Base-by-base conservation (phyloP, 2,113 vertebrate species). In the Deroptyus accipitrinus region DNA sequence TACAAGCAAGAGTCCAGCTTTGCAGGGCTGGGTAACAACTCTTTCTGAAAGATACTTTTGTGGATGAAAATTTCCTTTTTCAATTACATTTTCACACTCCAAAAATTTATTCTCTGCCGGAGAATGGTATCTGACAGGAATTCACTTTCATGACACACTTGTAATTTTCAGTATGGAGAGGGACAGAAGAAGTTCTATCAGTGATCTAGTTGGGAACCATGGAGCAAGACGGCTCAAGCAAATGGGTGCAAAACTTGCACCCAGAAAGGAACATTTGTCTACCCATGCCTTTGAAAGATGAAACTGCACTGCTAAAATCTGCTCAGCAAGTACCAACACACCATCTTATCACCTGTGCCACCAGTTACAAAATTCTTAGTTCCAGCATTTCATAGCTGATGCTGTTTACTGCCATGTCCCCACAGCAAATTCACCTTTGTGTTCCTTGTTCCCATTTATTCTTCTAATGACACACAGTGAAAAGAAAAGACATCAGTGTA, bases 161-260 rank as follows among this genome's bases (percentile, higher is more conserved):
- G 46, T 54, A 44, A 18, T 49, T 57, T 57, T 39, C 90, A 76
- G 78, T 37, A 42, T 48, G 41, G 62, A 91, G 41, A 84, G 28
- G 49, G 68, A 33, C 75, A 94, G 93, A 27, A 68, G 72, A 27
- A 66, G 67, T 28, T 69, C 9, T 55, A 35, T 8, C 90, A 54
- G 82, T 42, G 82, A 51, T 37, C 42, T 78, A 85, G 80, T 52
- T 82, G 86, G 83, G 63, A 87, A 95, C 78, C 85, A 86, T 13
- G 44, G 33, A 86, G 77, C 86, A 54, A 77, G 54, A 46, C 15
- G 61, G 79, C 81, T 94, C 88, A 27, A 48, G 22, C 2, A 1
- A 51, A 25, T 0, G 8, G 0, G 0, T 25, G 92, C 85, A 83
- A 69, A 35, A 81, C 25, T 22, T 19, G 6, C 2, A 3, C 16